Conservation (phyloP, 2,113 vertebrate species). For the Aptenodytes forsteri region DNA sequence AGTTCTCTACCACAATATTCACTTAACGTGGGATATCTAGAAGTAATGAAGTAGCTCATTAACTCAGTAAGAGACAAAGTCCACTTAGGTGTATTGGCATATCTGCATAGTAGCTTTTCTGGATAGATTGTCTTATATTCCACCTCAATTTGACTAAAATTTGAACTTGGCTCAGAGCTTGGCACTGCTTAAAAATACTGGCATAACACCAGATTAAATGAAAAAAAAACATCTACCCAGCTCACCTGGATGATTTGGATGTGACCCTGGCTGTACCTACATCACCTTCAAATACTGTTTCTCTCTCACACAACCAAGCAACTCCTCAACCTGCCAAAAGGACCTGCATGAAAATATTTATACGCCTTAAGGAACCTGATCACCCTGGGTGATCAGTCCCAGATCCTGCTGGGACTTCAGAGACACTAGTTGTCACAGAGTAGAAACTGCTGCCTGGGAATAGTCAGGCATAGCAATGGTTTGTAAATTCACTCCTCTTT, state of each 20-base stretch:
- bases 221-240: fast-evolving
- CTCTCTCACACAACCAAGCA: neutral
- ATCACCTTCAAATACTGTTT: fast-evolving
- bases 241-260: neutral
- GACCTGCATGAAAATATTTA: neutral
- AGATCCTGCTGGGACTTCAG: neutral
- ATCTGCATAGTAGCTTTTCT: neutral
- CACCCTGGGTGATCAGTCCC: too few relatives aligned
- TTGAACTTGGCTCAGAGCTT: neutral
- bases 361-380: neutral
- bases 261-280: neutral
- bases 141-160: fast-evolving
- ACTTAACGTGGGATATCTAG: neutral
- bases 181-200: neutral
- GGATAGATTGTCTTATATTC: neutral
- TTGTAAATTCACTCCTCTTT: neutral
- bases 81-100: fast-evolving
- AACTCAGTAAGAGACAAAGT: neutral
- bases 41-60: neutral
- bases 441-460: neutral
- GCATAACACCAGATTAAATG: too few relatives aligned
- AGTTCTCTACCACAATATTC: neutral
- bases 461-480: neutral
- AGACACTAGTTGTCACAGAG: neutral
- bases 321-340: neutral